Percentiles rank a stretch among this genome's conserved stretches.
phyloP scores from a whole-genome alignment of 2,888 invertebrate genomes.

The Eucriotettix oculatus region DNA sequence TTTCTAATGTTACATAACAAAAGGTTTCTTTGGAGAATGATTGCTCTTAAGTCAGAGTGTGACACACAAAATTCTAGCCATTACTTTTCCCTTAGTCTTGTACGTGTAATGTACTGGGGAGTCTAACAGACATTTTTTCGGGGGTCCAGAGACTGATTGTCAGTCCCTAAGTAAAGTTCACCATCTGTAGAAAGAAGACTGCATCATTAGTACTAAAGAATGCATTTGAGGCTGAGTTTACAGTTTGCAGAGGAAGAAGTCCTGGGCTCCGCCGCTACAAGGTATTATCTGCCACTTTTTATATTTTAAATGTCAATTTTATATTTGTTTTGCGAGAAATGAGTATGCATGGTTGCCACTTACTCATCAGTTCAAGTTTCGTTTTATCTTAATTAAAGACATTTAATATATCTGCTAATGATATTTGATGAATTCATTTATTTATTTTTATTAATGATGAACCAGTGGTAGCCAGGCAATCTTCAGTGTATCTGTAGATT shows the following conservation, averaged over 20 bases:
- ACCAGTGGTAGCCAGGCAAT: constrained; percentile 13
- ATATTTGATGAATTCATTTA: no score
- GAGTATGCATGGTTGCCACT: constrained; percentile 13
- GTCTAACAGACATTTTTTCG: constrained; percentile 9
- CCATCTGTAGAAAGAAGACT: constrained; percentile 13
- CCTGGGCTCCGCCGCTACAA: constrained; percentile 9
- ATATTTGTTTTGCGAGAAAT: constrained; percentile 9
- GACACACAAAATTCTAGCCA: background rate
- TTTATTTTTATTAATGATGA: no score
- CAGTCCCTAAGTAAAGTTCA: constrained; percentile 12
- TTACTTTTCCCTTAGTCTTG: constrained; percentile 7
- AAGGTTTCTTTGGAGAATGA: background rate
- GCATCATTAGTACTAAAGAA: constrained; percentile 14
- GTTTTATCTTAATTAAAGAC: no score
- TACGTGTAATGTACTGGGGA: constrained; percentile 9
- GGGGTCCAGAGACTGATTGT: constrained; percentile 10
- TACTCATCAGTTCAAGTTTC: background rate
- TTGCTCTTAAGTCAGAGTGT: background rate
- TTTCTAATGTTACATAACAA: background rate
- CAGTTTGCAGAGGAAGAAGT: constrained; percentile 13
- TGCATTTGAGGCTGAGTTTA: constrained; percentile 16
- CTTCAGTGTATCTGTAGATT: constrained; percentile 9
- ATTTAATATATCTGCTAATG: no score
- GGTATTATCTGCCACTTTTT: constrained; percentile 16
- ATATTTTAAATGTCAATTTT: constrained; percentile 14